Conservation (phyloP, 2,888 invertebrate species). For the Hanleya hanleyi region DNA sequence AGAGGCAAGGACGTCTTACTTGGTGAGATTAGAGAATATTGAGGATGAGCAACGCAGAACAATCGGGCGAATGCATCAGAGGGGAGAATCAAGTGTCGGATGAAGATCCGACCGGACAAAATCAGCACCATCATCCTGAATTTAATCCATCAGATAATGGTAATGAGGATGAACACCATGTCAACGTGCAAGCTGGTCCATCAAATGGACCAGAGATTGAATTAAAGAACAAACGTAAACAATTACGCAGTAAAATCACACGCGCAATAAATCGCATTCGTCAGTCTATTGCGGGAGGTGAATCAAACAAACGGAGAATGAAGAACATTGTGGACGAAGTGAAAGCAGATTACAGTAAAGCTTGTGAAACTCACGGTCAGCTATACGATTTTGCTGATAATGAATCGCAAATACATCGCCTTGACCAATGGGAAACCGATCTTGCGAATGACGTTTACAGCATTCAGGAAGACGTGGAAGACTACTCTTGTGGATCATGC, state of each 20-base stretch:
- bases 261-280: not conserved
- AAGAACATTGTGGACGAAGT: not conserved
- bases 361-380: not conserved
- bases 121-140: not conserved
- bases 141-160: not conserved
- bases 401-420: not conserved
- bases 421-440: constrained; percentile 1
- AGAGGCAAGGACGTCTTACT: not conserved
- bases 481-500: not conserved
- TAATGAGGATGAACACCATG: not conserved
- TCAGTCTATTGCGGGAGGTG: not conserved
- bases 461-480: not conserved
- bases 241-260: not conserved
- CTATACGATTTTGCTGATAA: not conserved
- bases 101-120: not conserved
- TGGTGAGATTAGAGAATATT: not conserved
- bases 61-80: not conserved
- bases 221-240: not conserved
- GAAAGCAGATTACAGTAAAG: not conserved
- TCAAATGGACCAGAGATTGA: not conserved
- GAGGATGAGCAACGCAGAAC: not conserved
- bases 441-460: not conserved
- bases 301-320: not conserved
- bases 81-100: not conserved
- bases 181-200: not conserved